Evolutionary conservation across 1,140 invertebrate species (phyloP).

Genomic region (Leptinotarsa texana): DNA sequence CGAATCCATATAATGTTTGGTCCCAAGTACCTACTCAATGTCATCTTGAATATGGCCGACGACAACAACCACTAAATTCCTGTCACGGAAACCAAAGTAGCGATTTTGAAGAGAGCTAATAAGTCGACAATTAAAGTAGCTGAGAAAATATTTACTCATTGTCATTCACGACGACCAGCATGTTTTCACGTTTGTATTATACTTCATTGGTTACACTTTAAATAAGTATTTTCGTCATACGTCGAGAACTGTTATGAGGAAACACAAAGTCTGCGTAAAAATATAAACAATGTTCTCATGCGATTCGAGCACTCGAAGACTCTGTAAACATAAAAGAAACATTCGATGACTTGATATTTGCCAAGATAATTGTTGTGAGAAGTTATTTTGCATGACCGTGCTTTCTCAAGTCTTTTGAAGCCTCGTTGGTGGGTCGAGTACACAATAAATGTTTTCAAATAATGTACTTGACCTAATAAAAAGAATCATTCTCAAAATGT

Average conservation of each 20-base stretch:
- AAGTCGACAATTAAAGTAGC: background rate
- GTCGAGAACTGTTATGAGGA: conserved; percentile 5
- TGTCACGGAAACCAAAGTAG: background rate
- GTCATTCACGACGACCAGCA: background rate
- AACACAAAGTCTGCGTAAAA: background rate
- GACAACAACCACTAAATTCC: background rate
- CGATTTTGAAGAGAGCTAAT: background rate
- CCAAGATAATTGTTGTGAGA: no score
- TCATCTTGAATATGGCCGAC: no score
- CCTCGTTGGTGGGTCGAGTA: no score
- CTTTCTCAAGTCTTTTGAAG: no score
- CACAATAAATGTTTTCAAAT: no score
- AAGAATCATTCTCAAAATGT: no score
- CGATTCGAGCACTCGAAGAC: background rate
- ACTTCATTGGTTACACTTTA: conserved; percentile 1
- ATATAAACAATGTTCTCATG: background rate
- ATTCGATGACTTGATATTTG: no score
- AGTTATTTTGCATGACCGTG: no score
- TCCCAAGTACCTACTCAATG: no score
- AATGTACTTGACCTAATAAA: no score
- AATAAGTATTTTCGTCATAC: conserved; percentile 8
- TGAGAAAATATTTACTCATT: conserved; percentile 5
- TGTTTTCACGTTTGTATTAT: background rate
- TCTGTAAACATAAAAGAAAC: no score
- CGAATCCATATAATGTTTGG: no score